These are phyloP conservation scores for Zaprionus inermis DNA, from an alignment of 1,140 invertebrate genomes.

Conservation along the genomic window DNA sequence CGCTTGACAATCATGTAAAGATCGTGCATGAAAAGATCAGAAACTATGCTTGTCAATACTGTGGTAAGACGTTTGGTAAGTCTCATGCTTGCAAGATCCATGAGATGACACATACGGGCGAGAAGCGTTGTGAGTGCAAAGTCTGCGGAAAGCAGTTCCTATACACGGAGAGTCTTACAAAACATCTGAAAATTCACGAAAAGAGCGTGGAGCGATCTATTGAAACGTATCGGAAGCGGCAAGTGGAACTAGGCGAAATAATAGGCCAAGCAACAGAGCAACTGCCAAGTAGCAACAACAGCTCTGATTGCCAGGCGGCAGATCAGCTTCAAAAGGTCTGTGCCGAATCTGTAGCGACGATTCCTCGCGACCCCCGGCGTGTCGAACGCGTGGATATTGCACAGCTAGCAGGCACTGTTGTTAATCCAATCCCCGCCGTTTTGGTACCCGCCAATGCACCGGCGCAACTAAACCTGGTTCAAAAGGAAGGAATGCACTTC, in stretches of 20 bases:
- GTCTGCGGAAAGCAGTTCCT: conserved; percentile 72
- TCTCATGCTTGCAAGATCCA: conserved; percentile 81
- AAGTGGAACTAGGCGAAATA: conserved; percentile 43
- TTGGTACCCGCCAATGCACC: conserved; percentile 43
- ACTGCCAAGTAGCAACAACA: background rate
- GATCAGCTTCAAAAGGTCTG: conserved; percentile 73
- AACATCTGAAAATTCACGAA: conserved; percentile 78
- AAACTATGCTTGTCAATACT: conserved; percentile 78
- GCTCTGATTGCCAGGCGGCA: background rate
- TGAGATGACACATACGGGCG: conserved; percentile 85
- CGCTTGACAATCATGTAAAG: conserved; percentile 72
- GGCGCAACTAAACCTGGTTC: conserved; percentile 53
- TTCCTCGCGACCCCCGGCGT: conserved; percentile 70
- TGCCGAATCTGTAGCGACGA: conserved; percentile 75
- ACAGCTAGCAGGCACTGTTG: conserved; percentile 70
- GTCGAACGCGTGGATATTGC: conserved; percentile 76
- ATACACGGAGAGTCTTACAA: conserved; percentile 72
- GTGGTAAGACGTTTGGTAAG: conserved; percentile 80
- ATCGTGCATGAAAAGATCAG: conserved; percentile 80
- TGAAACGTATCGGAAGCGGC: conserved; percentile 73
- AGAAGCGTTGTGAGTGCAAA: conserved; percentile 82
- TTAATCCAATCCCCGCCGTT: conserved; percentile 72
- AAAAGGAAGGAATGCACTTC: conserved; percentile 75
- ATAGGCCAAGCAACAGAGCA: conserved; percentile 11
- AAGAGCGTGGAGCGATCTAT: conserved; percentile 73